phyloP scores from a whole-genome alignment of 2,113 vertebrate genomes.

The Pelodiscus sinensis region DNA sequence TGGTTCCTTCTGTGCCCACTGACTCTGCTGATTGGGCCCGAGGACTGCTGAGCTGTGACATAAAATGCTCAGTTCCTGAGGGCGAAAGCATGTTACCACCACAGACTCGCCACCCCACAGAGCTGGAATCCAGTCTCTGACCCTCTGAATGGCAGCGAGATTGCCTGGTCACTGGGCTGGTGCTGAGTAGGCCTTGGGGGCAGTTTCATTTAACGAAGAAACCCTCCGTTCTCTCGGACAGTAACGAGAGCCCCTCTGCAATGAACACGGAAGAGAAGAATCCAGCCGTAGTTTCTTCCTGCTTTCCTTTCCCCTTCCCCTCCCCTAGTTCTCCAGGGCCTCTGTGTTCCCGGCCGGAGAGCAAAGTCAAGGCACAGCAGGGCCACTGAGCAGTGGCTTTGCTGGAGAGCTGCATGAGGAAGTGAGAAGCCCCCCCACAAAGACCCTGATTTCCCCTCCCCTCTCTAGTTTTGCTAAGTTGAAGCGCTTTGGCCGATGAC shows the following conservation, averaged over 20 bases:
- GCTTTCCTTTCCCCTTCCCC: not conserved
- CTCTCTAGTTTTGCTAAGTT: not conserved
- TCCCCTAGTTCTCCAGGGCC: not conserved
- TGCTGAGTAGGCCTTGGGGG: not conserved
- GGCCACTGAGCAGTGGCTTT: not conserved
- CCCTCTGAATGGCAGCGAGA: not conserved
- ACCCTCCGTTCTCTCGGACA: not conserved
- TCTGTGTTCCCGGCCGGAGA: not conserved
- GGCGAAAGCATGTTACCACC: not conserved
- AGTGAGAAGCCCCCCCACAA: not conserved
- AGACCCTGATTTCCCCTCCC: not conserved
- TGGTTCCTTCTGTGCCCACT: not conserved
- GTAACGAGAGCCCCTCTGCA: not conserved
- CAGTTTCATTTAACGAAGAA: not conserved
- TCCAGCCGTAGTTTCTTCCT: not conserved
- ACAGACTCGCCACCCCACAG: not conserved
- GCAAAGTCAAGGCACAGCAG: not conserved
- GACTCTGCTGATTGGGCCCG: not conserved
- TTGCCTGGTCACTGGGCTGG: not conserved
- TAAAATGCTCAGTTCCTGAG: not conserved
- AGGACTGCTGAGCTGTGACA: not conserved
- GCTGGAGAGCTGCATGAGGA: not conserved
- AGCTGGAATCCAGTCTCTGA: not conserved
- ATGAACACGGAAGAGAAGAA: not conserved
- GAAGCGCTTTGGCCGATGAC: not conserved